Evolutionary conservation across 2,888 invertebrate species (phyloP).

Genomic region (Incurvaria masculella): DNA sequence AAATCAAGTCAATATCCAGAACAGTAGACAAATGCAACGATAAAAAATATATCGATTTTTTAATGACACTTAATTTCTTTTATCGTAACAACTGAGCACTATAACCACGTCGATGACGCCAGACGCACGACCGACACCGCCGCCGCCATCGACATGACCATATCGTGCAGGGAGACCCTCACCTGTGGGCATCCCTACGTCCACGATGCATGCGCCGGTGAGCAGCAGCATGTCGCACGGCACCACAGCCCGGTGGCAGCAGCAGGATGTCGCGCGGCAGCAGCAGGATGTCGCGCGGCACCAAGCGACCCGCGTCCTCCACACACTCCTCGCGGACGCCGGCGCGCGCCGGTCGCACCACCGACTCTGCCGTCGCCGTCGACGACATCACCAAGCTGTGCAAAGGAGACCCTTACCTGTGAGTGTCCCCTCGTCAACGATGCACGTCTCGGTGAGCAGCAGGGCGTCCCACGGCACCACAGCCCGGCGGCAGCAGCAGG

Average conservation of each 20-base stretch:
- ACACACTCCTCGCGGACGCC: slow-evolving; percentile 44
- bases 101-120: too few relatives aligned
- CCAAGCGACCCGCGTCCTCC: slow-evolving; percentile 60
- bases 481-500: slow-evolving; percentile 65
- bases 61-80: too few relatives aligned
- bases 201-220: slow-evolving; percentile 86
- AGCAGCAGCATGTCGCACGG: slow-evolving; percentile 83
- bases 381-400: slow-evolving; percentile 65
- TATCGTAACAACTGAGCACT: too few relatives aligned
- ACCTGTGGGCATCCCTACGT: slow-evolving; percentile 94
- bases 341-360: slow-evolving; percentile 44
- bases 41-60: too few relatives aligned
- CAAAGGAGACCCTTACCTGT: slow-evolving; percentile 66
- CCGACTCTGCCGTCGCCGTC: slow-evolving; percentile 56
- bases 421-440: slow-evolving; percentile 82
- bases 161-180: too few relatives aligned
- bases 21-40: too few relatives aligned
- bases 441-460: slow-evolving; percentile 72
- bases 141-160: too few relatives aligned
- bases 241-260: slow-evolving; percentile 72
- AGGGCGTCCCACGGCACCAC: slow-evolving; percentile 70
- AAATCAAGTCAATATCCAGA: too few relatives aligned
- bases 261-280: slow-evolving; percentile 77
- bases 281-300: slow-evolving; percentile 84
- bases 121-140: too few relatives aligned